Evolutionary conservation across 2,113 vertebrate genomes (phyloP), one percentile per base, ranked within the genome.

Genomic region (Laticauda laticaudata): DNA sequence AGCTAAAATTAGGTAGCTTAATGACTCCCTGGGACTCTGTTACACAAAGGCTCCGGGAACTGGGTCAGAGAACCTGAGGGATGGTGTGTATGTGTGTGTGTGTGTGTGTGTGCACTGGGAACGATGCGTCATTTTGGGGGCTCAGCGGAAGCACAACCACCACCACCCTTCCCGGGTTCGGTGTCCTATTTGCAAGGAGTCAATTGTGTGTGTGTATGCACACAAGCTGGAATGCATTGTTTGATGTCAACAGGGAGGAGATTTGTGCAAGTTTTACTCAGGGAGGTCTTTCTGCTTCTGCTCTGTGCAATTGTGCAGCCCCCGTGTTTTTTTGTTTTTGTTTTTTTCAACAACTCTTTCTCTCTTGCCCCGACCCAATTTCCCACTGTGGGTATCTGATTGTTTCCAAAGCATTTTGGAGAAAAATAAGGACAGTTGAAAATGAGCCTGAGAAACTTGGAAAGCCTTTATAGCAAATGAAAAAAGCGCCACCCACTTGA

Each of bases 1-100:
- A 53, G 94, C 95, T 97, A 94, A 96, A 95, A 97, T 96, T 94
- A 97, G 96, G 88, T 75, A 48, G 75, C 20, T 59, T 51, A 29
- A 93, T 1, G 0, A 45, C 93, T 57, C 0, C 2, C 90, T 92
- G 54, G 59, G 0, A 0, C 90, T 86, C 93, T 0, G 29, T 92
- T 86, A 26, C 94, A 4, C 93, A 95, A 94, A 61, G 43, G 61
- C 0, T 85, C 48, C 91, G 90, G 23, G 18, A 96, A 94, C 11
- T 95, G 93, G 96, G 96, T 97, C 95, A 20, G 92, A 15, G 92
- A 94, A 20, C 43, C 55, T 20, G 92, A 55, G 8, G 86, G 24
- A 14, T 20, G 26, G 14, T 21, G 55, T 21, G 21, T 57, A 6
- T 59, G 56, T 56, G 20, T 23, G 56, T 23, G 57, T 24, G 1